Percentiles rank a stretch among this genome's conserved stretches.
phyloP scores from a whole-genome alignment of 2,797 vertebrate genomes.

The Siniperca undulata region DNA sequence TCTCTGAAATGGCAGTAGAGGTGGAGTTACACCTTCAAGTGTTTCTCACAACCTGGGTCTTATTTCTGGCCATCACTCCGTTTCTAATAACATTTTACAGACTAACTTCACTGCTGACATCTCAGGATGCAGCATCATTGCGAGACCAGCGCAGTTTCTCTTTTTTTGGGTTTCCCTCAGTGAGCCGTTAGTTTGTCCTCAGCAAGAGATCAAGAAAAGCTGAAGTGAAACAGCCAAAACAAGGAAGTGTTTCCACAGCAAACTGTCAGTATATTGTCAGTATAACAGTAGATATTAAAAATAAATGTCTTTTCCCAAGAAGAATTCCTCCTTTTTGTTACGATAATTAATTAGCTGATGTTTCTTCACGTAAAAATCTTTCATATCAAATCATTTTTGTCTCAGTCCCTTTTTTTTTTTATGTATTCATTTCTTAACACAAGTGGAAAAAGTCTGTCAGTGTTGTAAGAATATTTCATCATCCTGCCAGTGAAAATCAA shows the following conservation, averaged over 20 bases:
- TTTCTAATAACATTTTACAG: neutral
- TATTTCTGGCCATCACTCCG: neutral
- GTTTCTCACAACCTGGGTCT: neutral
- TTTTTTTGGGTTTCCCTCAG: neutral
- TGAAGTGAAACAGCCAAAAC: constrained; percentile 42
- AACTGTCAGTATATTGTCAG: neutral
- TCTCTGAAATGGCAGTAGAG: constrained; percentile 88
- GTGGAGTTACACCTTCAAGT: constrained; percentile 66
- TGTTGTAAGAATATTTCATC: neutral
- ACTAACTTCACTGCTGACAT: neutral
- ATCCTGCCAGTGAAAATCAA: too few relatives aligned
- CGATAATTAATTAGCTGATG: neutral
- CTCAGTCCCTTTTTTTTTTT: too few relatives aligned
- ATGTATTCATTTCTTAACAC: neutral
- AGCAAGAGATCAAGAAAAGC: neutral
- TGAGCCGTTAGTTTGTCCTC: neutral
- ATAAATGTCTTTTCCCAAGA: neutral
- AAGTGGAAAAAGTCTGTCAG: too few relatives aligned
- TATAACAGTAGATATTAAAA: neutral
- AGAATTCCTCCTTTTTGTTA: neutral
- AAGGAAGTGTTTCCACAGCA: neutral
- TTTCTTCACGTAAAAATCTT: neutral
- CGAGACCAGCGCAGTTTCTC: neutral
- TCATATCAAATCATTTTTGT: neutral
- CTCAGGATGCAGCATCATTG: neutral